phyloP scores from a whole-genome alignment of 2,797 vertebrate genomes.

The Sardinella longiceps region DNA sequence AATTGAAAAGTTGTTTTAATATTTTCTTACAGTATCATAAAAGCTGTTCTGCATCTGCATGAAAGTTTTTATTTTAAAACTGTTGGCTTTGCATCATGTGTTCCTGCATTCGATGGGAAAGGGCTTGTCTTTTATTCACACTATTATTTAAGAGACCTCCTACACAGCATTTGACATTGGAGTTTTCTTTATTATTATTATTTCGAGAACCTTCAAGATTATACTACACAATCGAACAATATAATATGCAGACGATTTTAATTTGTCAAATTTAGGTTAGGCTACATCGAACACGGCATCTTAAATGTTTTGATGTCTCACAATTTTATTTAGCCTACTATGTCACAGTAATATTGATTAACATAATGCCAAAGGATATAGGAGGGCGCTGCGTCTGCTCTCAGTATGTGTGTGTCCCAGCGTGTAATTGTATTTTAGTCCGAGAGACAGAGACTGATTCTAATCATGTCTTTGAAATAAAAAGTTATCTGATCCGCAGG shows the following conservation, averaged over 20 bases:
- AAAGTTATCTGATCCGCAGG: neutral
- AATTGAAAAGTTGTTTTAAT: neutral
- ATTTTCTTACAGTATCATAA: too few relatives aligned
- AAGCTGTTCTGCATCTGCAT: too few relatives aligned
- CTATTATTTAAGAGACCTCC: neutral
- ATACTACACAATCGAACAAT: too few relatives aligned
- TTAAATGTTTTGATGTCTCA: neutral
- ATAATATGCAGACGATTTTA: too few relatives aligned
- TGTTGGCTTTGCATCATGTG: neutral
- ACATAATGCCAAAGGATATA: neutral
- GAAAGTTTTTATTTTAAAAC: neutral
- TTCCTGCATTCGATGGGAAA: neutral
- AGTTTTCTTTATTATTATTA: too few relatives aligned
- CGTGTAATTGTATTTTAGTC: conserved; percentile 26
- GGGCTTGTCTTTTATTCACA: neutral
- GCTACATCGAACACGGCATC: too few relatives aligned
- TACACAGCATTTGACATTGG: neutral
- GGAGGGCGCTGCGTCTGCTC: neutral
- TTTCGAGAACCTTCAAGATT: too few relatives aligned
- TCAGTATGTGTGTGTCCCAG: neutral
- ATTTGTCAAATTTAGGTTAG: too few relatives aligned
- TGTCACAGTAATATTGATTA: too few relatives aligned
- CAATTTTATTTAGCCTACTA: neutral
- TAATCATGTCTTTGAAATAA: conserved; percentile 26
- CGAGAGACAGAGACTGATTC: neutral